These are phyloP conservation scores for Drosophila sordidula DNA, from an alignment of 2,888 invertebrate species.

Conservation along the genomic window DNA sequence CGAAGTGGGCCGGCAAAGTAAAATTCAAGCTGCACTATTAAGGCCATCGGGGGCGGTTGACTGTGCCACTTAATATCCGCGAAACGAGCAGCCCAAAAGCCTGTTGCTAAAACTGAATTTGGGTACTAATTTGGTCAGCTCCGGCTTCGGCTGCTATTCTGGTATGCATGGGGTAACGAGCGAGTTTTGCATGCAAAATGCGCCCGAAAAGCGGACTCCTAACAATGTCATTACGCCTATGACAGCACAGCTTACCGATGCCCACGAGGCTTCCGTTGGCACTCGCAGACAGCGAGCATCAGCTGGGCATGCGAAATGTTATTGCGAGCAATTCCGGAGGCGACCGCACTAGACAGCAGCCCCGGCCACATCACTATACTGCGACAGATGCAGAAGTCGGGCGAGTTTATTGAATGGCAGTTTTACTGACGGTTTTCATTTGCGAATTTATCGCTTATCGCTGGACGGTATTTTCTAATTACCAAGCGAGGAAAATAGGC, in stretches of 20 bases:
- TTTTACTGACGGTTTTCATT: conserved; percentile 40
- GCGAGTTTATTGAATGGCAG: conserved; percentile 40
- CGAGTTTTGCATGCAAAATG: conserved; percentile 56
- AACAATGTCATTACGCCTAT: conserved; percentile 52
- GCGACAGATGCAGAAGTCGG: conserved; percentile 14
- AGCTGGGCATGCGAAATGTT: conserved; percentile 34
- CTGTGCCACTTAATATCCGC: conserved; percentile 64
- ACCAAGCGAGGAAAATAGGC: conserved; percentile 20
- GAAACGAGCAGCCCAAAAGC: conserved; percentile 25
- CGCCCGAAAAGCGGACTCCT: conserved; percentile 17
- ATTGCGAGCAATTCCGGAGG: conserved; percentile 19
- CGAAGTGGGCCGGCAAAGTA: conserved; percentile 26
- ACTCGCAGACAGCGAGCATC: conserved; percentile 25
- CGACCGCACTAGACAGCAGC: neutral
- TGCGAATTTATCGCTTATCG: conserved; percentile 44
- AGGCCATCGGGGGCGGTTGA: neutral
- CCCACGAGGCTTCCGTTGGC: conserved; percentile 4
- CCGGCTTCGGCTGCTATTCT: conserved; percentile 17
- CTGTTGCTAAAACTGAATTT: conserved; percentile 44
- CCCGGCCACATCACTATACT: conserved; percentile 43
- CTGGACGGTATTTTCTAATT: conserved; percentile 29
- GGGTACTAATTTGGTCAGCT: conserved; percentile 46
- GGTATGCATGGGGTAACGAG: conserved; percentile 57
- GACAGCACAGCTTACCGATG: conserved; percentile 34
- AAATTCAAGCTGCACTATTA: conserved; percentile 24